These are phyloP conservation scores for Amblyornis subalaris DNA, from an alignment of 2,113 vertebrate genomes.

Conservation along the genomic window DNA sequence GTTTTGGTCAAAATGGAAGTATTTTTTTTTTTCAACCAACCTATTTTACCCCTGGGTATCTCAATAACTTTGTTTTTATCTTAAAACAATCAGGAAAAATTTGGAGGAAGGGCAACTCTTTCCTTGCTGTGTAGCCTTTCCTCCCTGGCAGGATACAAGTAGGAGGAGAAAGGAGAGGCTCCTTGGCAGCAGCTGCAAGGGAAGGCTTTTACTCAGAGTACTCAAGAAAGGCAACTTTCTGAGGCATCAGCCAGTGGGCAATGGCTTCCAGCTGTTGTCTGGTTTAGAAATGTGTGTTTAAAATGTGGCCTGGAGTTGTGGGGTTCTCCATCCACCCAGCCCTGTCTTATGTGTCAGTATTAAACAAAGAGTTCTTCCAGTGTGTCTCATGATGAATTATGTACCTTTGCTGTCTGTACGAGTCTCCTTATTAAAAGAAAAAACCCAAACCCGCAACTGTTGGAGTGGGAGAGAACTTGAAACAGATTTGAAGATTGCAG, in stretches of 20 bases:
- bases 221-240: neutral
- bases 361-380: neutral
- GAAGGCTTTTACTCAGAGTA: neutral
- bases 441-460: accelerated
- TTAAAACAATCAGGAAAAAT: neutral
- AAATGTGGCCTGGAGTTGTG: neutral
- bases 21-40: neutral
- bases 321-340: neutral
- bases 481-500: neutral
- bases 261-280: neutral
- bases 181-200: neutral
- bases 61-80: neutral
- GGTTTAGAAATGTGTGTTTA: neutral
- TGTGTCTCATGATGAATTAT: neutral
- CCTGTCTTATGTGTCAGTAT: neutral
- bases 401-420: neutral
- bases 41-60: neutral
- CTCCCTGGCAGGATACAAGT: neutral
- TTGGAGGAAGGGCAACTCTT: neutral
- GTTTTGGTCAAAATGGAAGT: neutral
- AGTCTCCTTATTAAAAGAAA: neutral
- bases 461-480: neutral
- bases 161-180: neutral
- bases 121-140: neutral
- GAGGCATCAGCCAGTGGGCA: neutral